Evolutionary conservation across 2,888 invertebrate species (phyloP), one percentile per base, ranked within the genome.

Genomic region (Willowsia nigromaculata): DNA sequence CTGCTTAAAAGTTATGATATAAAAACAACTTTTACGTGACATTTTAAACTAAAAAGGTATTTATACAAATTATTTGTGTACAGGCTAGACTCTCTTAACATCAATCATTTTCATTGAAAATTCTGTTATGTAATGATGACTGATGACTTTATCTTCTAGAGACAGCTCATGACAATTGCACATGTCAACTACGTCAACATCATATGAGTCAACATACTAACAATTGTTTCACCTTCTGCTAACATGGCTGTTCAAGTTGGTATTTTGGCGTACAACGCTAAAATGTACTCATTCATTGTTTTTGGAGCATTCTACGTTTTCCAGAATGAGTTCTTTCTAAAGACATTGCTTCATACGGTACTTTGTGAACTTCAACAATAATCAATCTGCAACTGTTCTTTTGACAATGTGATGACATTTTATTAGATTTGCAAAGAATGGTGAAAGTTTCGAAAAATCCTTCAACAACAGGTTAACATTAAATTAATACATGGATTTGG

Each of bases 361-460:
- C n/a, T 68, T 68, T 18, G n/a, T 68, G 68, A n/a, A 33, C n/a
- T 33, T 68, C 37, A 68, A 68, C 37, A 68, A 37, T 33, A 68
- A n/a, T 6, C 33, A 37, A 33, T 68, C 37, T 33, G 68, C n/a
- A 0, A 37, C 30, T 33, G 15, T 68, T 5, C 33, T 33, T 0
- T 68, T 68, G 15, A 33, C 68, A 68, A 68, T 68, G 33, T 37
- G 37, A 6, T n/a, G 18, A 18, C n/a, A n/a, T n/a, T n/a, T n/a
- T n/a, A n/a, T n/a, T n/a, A n/a, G n/a, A n/a, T n/a, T n/a, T n/a
- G n/a, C n/a, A n/a, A n/a, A n/a, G n/a, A n/a, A n/a, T n/a, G n/a
- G n/a, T n/a, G n/a, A n/a, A n/a, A n/a, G n/a, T n/a, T n/a, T n/a
- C n/a, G n/a, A n/a, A n/a, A n/a, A n/a, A n/a, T n/a, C n/a, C n/a